A percentile compares a stretch with the other conserved stretches of the same genome.
Conservation (phyloP, 2,113 vertebrate genomes). For the Corythornis cristatus region DNA sequence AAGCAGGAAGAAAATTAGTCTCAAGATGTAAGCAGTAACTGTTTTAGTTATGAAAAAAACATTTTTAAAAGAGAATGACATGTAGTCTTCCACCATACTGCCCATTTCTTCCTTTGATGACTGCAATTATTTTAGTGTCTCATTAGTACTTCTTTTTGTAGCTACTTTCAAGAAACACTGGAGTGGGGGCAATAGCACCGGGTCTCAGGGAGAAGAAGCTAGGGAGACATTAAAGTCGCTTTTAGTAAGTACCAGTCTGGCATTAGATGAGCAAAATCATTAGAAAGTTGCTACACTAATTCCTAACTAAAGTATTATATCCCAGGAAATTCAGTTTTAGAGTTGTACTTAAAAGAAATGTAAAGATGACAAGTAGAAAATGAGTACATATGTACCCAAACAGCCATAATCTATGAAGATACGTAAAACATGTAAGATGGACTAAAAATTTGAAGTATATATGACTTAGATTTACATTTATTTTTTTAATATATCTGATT, state of each 20-base stretch:
- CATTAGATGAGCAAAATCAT: conserved; percentile 25
- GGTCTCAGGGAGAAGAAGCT: conserved; percentile 19
- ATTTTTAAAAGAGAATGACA: not conserved
- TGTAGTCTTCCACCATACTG: not conserved
- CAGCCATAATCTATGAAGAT: not conserved
- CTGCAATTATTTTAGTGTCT: not conserved
- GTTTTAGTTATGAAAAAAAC: not conserved
- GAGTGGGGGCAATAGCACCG: not conserved
- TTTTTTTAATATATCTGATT: not conserved
- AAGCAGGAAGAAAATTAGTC: not conserved
- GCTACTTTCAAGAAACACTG: not conserved
- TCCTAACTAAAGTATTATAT: not conserved
- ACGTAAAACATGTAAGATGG: not conserved
- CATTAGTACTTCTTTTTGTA: not conserved
- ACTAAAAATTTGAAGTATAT: not conserved
- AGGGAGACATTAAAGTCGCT: not conserved
- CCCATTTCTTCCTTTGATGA: not conserved
- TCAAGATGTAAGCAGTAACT: not conserved
- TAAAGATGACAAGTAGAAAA: not conserved
- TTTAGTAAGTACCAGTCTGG: conserved; percentile 7
- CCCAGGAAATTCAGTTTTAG: not conserved
- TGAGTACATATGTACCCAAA: not conserved
- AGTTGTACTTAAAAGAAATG: not conserved
- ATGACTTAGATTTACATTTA: not conserved
- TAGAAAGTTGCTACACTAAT: not conserved